Evolutionary conservation across 2,797 vertebrate genomes (phyloP), one percentile per base, ranked within the genome.

Genomic region (Atherinosoma microstoma): DNA sequence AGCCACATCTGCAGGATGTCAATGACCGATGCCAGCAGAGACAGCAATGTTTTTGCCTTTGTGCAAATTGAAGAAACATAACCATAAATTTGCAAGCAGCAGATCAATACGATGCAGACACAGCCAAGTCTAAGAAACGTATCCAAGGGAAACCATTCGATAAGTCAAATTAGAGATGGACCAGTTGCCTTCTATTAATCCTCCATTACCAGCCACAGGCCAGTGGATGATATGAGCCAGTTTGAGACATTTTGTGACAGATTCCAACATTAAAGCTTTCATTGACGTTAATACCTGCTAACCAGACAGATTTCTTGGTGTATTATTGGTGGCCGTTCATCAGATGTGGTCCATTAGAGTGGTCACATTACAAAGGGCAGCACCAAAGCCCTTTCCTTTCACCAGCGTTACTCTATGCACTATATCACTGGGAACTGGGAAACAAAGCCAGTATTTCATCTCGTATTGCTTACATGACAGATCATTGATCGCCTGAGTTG

Each of bases 51-150:
- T 89, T 92, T 84, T 88, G 88, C 85, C 80, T 89, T 86, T 83
- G 87, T 90, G 86, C 88, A 91, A 93, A 93, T 83, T 89, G 86
- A 83, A 92, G 89, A 87, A 91, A 90, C 87, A 93, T 89, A 93
- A 89, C 88, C 89, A 91, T 92, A 91, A 87, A 93, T 93, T 91
- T 92, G 82, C 74, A 81, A 89, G 86, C 47, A 27, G 72, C 16
- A 0, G 83, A 91, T 94, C 92, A 61, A 94, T 93, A 84, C 66
- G 2, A 27, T 65, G 34, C 62, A 86, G 88, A 89, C 75, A 30
- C 61, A 74, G 82, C 84, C 86, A 68, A 85, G 87, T 85, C 84
- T 35, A 82, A 83, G 87, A 89, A 88, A 87, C 72, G 64, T 83
- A 90, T 92, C 90, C 92, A 75, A 76, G 72, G 75, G 80, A 89